Base-by-base conservation (phyloP, 2,113 vertebrate species). In the Procavia capensis region DNA sequence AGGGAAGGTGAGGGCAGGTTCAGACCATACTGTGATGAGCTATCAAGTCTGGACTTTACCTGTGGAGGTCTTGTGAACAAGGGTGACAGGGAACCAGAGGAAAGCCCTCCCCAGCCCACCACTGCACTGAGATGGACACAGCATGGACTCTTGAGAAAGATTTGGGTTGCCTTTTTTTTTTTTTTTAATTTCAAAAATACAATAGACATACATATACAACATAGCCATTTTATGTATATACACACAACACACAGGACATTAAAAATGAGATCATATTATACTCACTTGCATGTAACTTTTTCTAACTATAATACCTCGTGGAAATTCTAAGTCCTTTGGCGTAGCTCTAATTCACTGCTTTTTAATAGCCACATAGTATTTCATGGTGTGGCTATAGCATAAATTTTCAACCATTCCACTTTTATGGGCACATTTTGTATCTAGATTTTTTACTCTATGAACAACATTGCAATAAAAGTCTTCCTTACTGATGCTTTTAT, bases 401-500 rank as follows among this genome's bases (percentile, higher is more conserved):
- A 83, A 20, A 45, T 88, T 81, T 93, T 47, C n/a, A 93, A 22
- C 25, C 39, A 9, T 92, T 61, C n/a, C 36, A 75, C 47, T 57
- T 85, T 24, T 75, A 76, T 22, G 24, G 43, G 61, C 66, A 85
- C 9, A 45, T 81, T 85, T 85, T 63, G 29, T 64, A 85, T 89
- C 78, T 85, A 47, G 72, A n/a, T 10, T 54, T 68, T 94, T 88
- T 76, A 47, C 36, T n/a, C 54, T 75, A 0, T 45, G 29, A 76
- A 66, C n/a, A 87, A 29, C 17, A 85, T 0, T 68, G 45, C 61
- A 87, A 54, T 92, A 86, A 92, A 75, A 79, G 66, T 85, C 43
- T 72, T 82, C 92, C 63, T 95, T 75, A 83, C 66, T 43, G n/a
- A 39, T 50, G 34, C 70, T 87, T 92, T 85, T 84, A 41, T 93